A percentile compares a stretch with the other conserved stretches of the same genome.
phyloP scores from a whole-genome alignment of 2,888 invertebrate species.

The Ligdia adustata region DNA sequence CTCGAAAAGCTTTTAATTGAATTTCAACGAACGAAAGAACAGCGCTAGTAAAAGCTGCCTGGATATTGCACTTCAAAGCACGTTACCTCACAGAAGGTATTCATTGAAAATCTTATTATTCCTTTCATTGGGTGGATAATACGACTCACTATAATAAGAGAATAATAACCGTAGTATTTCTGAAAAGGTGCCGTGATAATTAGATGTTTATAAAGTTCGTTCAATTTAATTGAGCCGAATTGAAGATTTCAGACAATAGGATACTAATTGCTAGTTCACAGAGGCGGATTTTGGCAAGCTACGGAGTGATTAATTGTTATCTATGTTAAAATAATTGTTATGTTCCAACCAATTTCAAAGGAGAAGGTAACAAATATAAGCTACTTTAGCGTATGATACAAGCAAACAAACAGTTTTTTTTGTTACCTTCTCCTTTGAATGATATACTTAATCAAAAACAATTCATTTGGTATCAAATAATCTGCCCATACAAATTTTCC shows the following conservation, averaged over 20 bases:
- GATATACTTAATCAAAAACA: no score
- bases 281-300: not conserved
- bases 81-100: not conserved
- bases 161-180: conserved; percentile 5
- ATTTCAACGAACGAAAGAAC: not conserved
- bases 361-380: no score
- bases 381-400: no score
- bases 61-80: conserved; percentile 4
- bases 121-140: conserved; percentile 3
- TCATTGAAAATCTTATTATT: conserved; percentile 9
- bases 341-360: no score
- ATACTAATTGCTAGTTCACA: not conserved
- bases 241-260: conserved; percentile 7
- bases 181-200: conserved; percentile 11
- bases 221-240: conserved; percentile 3
- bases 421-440: no score
- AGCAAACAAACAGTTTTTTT: no score
- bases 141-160: conserved; percentile 6
- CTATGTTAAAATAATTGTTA: not conserved
- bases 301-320: not conserved
- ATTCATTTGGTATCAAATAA: no score
- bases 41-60: not conserved
- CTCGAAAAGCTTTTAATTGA: conserved; percentile 15
- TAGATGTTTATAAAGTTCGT: conserved; percentile 9
- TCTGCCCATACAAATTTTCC: no score